A percentile compares a stretch with the other conserved stretches of the same genome.
phyloP scores from a whole-genome alignment of 2,888 invertebrate genomes.

The Meteorus cinctellus region DNA sequence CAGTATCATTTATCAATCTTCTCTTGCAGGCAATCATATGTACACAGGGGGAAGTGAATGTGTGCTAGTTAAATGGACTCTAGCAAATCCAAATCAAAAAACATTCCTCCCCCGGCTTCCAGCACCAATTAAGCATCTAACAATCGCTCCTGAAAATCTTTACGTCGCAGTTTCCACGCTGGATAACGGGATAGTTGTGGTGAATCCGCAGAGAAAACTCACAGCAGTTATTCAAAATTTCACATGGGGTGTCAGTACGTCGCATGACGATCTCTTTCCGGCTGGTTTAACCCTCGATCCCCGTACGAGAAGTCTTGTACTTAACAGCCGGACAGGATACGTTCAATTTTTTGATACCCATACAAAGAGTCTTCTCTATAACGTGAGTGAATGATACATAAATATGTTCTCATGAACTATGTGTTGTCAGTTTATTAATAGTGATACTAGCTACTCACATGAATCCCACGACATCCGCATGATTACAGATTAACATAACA shows the following conservation, averaged over 20 bases:
- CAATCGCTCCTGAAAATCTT: slow-evolving; percentile 78
- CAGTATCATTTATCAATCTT: too few relatives aligned
- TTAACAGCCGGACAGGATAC: slow-evolving; percentile 84
- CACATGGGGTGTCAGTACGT: slow-evolving; percentile 76
- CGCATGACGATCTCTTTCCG: slow-evolving; percentile 75
- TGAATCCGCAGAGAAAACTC: slow-evolving; percentile 75
- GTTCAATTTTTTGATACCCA: slow-evolving; percentile 83
- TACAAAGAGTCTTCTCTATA: slow-evolving; percentile 80
- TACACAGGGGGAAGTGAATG: slow-evolving; percentile 86
- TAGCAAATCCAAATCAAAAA: slow-evolving; percentile 74
- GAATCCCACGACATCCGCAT: slow-evolving; percentile 8
- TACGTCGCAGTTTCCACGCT: slow-evolving; percentile 79
- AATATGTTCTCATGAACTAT: background rate
- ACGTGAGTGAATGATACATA: slow-evolving; percentile 75
- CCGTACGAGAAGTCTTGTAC: slow-evolving; percentile 78
- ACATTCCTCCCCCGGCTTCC: slow-evolving; percentile 83
- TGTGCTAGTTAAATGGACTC: slow-evolving; percentile 85
- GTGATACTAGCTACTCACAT: background rate
- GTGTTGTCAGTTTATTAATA: background rate
- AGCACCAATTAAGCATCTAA: slow-evolving; percentile 79
- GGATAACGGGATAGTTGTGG: slow-evolving; percentile 81
- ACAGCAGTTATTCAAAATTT: slow-evolving; percentile 81
- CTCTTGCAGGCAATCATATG: slow-evolving; percentile 77
- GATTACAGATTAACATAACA: slow-evolving; percentile 80
- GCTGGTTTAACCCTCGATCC: slow-evolving; percentile 78